These are phyloP conservation scores for Astyanax mexicanus DNA, from an alignment of 2,797 vertebrate genomes.

Conservation along the genomic window DNA sequence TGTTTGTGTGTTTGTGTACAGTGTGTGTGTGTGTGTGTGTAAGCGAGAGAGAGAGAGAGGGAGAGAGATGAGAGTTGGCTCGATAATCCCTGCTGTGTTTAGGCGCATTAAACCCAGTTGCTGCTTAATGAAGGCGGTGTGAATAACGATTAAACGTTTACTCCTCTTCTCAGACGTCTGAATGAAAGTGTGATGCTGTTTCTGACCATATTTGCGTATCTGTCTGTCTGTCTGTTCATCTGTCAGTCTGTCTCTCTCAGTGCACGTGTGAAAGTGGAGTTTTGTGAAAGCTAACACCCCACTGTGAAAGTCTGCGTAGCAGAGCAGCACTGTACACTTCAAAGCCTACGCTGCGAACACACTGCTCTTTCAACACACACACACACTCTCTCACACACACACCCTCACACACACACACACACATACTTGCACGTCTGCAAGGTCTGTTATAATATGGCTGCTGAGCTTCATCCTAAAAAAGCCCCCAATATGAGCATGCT, in stretches of 20 bases:
- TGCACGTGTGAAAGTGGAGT: slow-evolving; percentile 55
- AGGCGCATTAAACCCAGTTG: no score
- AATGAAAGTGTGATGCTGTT: no score
- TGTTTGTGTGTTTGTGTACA: background rate
- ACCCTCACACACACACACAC: slow-evolving; percentile 37
- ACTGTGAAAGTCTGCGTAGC: slow-evolving; percentile 68
- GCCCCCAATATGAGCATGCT: slow-evolving; percentile 9
- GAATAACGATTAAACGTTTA: no score
- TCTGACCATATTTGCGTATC: slow-evolving; percentile 24
- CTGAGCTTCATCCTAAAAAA: background rate
- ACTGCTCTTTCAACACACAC: slow-evolving; percentile 43
- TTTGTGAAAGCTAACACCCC: slow-evolving; percentile 64
- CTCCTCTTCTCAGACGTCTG: no score
- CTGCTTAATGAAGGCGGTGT: no score
- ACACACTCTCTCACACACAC: slow-evolving; percentile 42
- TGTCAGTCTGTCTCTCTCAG: slow-evolving; percentile 27
- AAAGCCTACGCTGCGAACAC: slow-evolving; percentile 41
- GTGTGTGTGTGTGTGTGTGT: no score
- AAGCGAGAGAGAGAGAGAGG: no score
- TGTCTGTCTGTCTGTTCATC: slow-evolving; percentile 24
- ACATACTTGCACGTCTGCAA: no score
- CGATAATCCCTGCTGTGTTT: no score
- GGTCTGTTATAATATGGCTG: slow-evolving; percentile 43
- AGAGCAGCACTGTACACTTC: slow-evolving; percentile 56
- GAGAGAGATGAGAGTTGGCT: no score